Conservation (phyloP, 2,888 invertebrate species). For the Crematogaster levior region DNA sequence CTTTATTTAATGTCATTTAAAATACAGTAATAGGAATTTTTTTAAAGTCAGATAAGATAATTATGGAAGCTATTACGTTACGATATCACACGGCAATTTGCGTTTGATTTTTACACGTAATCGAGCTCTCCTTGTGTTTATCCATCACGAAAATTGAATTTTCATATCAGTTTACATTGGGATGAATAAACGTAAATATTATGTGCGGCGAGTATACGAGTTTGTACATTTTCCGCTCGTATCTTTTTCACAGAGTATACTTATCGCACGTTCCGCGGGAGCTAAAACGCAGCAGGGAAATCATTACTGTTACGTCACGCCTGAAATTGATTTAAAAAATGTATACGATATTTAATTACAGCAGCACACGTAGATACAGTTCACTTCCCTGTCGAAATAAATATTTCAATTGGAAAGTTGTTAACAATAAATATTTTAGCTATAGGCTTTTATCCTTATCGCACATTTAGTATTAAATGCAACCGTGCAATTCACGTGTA, state of each 20-base stretch:
- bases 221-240: conserved; percentile 30
- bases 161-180: conserved; percentile 23
- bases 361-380: not conserved
- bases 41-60: not conserved
- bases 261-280: not conserved
- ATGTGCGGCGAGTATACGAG: not conserved
- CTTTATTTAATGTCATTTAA: conserved; percentile 21
- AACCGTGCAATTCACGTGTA: not conserved
- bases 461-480: conserved; percentile 11
- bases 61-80: conserved; percentile 21
- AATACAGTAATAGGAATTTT: not conserved
- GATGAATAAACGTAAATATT: conserved; percentile 19
- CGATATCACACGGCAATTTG: not conserved
- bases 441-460: conserved; percentile 1
- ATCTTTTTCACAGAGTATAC: not conserved
- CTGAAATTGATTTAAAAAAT: conserved; percentile 19
- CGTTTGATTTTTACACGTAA: conserved; percentile 16
- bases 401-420: not conserved
- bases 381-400: conserved; percentile 10
- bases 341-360: conserved; percentile 11
- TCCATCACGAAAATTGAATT: conserved; percentile 16
- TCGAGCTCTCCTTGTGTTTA: conserved; percentile 3
- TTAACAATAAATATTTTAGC: conserved; percentile 5
- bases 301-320: conserved; percentile 25
- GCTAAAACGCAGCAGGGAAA: conserved; percentile 9